A percentile compares a stretch with the other conserved stretches of the same genome.
These are phyloP conservation scores for Martes flavigula DNA, from an alignment of 2,797 vertebrate genomes.

Conservation along the genomic window DNA sequence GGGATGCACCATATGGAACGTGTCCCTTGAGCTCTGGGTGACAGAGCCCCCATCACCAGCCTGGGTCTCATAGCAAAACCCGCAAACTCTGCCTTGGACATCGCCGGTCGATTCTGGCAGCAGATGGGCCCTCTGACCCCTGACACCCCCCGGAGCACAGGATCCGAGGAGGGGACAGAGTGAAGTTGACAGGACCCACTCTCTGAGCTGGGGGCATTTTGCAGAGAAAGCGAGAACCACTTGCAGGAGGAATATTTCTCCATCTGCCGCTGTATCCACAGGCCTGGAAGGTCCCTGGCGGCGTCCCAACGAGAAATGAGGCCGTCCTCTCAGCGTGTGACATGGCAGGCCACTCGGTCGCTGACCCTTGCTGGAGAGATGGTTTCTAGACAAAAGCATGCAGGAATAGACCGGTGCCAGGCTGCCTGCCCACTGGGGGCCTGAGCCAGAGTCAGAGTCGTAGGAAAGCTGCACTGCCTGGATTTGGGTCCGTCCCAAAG, in stretches of 20 bases:
- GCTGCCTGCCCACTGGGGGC: background rate
- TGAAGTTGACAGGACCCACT: background rate
- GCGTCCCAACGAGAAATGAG: background rate
- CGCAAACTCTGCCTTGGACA: background rate
- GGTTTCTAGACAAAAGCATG: background rate
- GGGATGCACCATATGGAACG: constrained; percentile 71
- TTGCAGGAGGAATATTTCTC: background rate
- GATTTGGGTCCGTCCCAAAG: background rate
- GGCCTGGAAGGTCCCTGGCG: too few relatives aligned
- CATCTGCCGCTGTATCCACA: background rate
- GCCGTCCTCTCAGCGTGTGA: fast-evolving
- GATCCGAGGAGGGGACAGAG: background rate
- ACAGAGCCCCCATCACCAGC: constrained; percentile 71
- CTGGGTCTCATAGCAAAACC: constrained; percentile 62
- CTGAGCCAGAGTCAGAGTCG: background rate
- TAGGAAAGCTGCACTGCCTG: background rate
- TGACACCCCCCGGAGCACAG: background rate
- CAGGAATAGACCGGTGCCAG: background rate
- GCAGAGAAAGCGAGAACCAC: background rate
- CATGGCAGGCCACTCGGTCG: fast-evolving
- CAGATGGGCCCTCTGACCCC: constrained; percentile 54
- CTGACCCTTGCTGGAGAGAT: background rate
- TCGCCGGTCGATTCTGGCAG: constrained; percentile 23
- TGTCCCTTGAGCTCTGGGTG: constrained; percentile 82
- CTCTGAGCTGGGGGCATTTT: background rate